Evolutionary conservation across 2,888 invertebrate genomes (phyloP), one percentile per base, ranked within the genome.

Genomic region (Drosophila subquinaria): DNA sequence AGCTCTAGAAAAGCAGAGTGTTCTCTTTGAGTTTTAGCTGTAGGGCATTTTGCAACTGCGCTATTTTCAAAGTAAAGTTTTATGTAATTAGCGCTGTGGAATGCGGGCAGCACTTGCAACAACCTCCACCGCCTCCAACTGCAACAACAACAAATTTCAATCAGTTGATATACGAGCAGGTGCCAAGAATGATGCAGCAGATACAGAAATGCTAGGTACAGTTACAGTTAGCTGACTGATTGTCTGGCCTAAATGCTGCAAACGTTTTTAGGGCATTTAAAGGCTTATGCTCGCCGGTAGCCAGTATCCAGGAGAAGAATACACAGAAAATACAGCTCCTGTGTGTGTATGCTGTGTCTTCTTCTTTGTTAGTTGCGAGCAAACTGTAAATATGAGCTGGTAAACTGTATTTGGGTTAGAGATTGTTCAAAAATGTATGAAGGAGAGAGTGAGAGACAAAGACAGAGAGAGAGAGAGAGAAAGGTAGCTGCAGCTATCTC

Each of bases 391-490:
- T 73, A 72, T 78, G 64, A 82, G 81, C 74, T 62, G 55, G 69
- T 63, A 76, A 88, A 79, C 73, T 73, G 74, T 76, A 89, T 89
- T 89, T 87, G 81, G 90, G 90, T 87, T 88, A 85, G 86, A 63
- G 82, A 88, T 89, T 89, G 90, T 74, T 89, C 77, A 89, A 89
- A 89, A 82, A 89, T 89, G 60, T 77, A 87, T 85, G 69, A 75
- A 68, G 52, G 9, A 63, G 30, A 20, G 20, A 23, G 4, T 17
- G 5, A 17, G 35, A 11, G 30, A 45, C 52, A 20, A 3, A 23
- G 17, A 11, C 13, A 1, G 13, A 2, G 15, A 40, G 3, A 15
- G 20, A 38, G 11, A 3, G 20, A 35, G 15, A 50, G 42, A 9
- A 15, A 48, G 47, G 47, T 43, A 27, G 47, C n/a, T 23, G 35